Conservation (phyloP, 2,888 invertebrate species). For the Amphipoea oculea region DNA sequence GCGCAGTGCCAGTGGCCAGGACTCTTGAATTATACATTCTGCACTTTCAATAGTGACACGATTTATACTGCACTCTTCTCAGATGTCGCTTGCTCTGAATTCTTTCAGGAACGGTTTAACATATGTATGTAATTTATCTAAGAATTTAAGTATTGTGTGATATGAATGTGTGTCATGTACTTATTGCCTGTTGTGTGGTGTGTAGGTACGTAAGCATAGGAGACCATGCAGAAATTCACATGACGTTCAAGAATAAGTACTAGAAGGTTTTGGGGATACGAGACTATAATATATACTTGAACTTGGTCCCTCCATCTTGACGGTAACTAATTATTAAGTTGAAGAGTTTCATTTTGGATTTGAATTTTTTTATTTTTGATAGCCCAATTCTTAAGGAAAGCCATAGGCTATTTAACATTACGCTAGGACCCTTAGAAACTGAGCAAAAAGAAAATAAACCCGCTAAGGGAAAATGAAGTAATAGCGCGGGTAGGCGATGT, state of each 20-base stretch:
- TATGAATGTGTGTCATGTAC: neutral
- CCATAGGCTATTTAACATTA: too few species aligned
- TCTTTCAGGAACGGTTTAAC: slow-evolving; percentile 17
- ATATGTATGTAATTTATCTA: slow-evolving; percentile 20
- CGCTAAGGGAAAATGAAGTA: too few species aligned
- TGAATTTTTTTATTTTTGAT: too few species aligned
- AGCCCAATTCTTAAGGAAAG: too few species aligned
- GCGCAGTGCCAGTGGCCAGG: slow-evolving; percentile 26
- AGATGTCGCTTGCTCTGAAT: slow-evolving; percentile 16
- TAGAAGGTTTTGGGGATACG: neutral
- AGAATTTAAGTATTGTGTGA: slow-evolving; percentile 15
- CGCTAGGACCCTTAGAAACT: too few species aligned
- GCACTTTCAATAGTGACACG: slow-evolving; percentile 48
- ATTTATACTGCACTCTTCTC: slow-evolving; percentile 43
- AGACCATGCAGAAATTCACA: neutral
- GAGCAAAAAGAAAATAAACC: too few species aligned
- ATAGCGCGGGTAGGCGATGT: too few species aligned
- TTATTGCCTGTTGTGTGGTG: neutral
- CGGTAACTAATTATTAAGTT: too few species aligned
- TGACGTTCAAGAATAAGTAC: neutral
- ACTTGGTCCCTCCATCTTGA: too few species aligned
- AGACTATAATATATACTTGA: too few species aligned
- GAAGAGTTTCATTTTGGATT: too few species aligned
- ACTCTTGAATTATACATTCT: slow-evolving; percentile 55
- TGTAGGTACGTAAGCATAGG: neutral